Conservation (phyloP, 2,888 invertebrate genomes). For the Phragmatobia fuliginosa region DNA sequence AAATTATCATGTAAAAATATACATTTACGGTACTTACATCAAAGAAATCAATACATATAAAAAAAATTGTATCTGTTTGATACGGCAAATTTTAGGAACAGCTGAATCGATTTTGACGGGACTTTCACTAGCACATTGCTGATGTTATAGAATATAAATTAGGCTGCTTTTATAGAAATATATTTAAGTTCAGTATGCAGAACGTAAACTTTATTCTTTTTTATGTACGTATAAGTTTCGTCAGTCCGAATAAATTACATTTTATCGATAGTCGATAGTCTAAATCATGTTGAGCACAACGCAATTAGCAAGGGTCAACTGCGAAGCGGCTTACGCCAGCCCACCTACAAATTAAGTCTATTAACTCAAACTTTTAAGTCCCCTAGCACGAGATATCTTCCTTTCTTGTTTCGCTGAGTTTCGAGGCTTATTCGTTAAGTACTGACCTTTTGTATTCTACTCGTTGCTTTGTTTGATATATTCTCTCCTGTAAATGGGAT, state of each 20-base stretch:
- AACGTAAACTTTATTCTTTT: conserved; percentile 28
- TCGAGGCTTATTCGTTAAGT: conserved; percentile 82
- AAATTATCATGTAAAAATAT: too few species aligned
- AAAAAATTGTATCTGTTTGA: too few species aligned
- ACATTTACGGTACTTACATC: not conserved
- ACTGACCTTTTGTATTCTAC: conserved; percentile 76
- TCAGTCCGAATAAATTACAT: conserved; percentile 45
- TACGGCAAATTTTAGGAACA: too few species aligned
- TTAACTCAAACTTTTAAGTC: conserved; percentile 86
- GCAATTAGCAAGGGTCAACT: conserved; percentile 72
- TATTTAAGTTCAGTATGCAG: conserved; percentile 21
- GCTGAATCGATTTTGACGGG: too few species aligned
- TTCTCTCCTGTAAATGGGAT: conserved; percentile 66
- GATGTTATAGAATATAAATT: too few species aligned
- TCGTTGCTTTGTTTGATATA: conserved; percentile 77
- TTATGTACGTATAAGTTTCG: conserved; percentile 36
- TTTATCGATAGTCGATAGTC: conserved; percentile 68
- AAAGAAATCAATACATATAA: too few species aligned
- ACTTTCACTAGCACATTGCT: too few species aligned
- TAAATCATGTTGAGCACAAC: conserved; percentile 54
- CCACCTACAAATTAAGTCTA: conserved; percentile 85
- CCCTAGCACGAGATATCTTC: conserved; percentile 81
- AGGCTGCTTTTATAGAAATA: too few species aligned
- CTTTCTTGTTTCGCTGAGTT: conserved; percentile 82
- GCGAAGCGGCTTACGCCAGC: conserved; percentile 78